Base-by-base conservation (phyloP, 2,113 vertebrate genomes). In the Emydocephalus ijimae region DNA sequence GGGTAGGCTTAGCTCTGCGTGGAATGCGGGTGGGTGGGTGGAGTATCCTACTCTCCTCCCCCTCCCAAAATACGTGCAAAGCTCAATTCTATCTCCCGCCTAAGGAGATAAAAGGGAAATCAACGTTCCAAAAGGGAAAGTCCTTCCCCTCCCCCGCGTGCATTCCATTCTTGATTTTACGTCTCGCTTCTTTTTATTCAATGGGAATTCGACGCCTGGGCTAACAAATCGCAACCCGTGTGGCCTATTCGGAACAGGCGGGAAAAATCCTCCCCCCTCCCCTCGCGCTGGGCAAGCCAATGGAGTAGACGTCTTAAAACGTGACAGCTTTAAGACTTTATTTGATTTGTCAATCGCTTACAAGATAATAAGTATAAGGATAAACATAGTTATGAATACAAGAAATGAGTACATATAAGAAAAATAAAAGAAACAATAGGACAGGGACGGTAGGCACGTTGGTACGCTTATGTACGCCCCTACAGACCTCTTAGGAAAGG, bases 211-310 rank as follows among this genome's bases (percentile, higher is more conserved):
- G n/a, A 3, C 69, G 15, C 34, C 34, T 8, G 6, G 69, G 1
- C 18, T 6, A 59, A 81, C 92, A 55, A 93, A 93, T 90, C 92
- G 14, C 1, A 26, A 23, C 29, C 6, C 55, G 6, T 2, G 48
- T 3, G 39, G 43, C 92, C 92, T 91, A 91, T 81, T 81, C 54
- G 12, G 14, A 15, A 50, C 52, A 12, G 48, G 59, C 26, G 8
- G 20, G 43, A 4, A 7, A 20, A 14, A 12, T 9, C 2, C 6
- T 1, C 8, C 24, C 23, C 2, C 64, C 0, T 24, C 9, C 2
- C 4, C 9, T 24, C 1, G 48, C n/a, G 0, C 26, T 64, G 14
- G 15, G 23, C 59, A 21, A 18, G n/a, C 90, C 93, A 91, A 89
- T 50, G 48, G 48, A 50, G 48, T 8, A 50, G 48, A 5, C 8